Evolutionary conservation across 2,888 invertebrate species (phyloP).

Genomic region (Clivina fossor): DNA sequence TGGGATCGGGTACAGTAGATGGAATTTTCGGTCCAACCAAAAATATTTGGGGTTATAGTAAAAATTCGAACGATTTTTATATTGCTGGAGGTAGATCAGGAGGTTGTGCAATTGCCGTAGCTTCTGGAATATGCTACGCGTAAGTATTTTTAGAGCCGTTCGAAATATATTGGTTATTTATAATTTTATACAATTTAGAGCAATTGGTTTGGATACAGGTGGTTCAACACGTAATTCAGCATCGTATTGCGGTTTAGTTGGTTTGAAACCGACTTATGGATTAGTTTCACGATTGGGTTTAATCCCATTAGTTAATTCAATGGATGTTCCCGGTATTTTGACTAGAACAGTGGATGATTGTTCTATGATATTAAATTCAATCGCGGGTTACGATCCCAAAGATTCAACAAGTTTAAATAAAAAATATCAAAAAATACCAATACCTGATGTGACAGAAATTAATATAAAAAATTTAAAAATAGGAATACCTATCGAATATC

Average conservation of each 20-base stretch:
- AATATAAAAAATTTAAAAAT: conserved; percentile 68
- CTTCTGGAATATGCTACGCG: conserved; percentile 80
- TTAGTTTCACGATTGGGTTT: conserved; percentile 89
- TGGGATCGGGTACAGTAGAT: conserved; percentile 92
- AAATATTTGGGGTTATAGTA: conserved; percentile 76
- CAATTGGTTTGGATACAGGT: conserved; percentile 96
- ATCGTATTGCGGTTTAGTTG: conserved; percentile 91
- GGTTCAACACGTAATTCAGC: conserved; percentile 97
- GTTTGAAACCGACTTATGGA: conserved; percentile 96
- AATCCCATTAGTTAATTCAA: conserved; percentile 94
- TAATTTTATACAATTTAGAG: conserved; percentile 59
- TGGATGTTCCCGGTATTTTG: conserved; percentile 95
- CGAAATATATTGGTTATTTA: not conserved
- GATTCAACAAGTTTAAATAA: conserved; percentile 82
- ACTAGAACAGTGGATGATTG: conserved; percentile 82
- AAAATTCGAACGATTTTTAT: conserved; percentile 61
- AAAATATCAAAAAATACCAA: conserved; percentile 56
- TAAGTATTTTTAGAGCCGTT: conserved; percentile 51
- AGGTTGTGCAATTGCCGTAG: conserved; percentile 94
- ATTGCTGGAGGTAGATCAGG: conserved; percentile 97
- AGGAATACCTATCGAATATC: conserved; percentile 91
- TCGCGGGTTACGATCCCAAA: conserved; percentile 78
- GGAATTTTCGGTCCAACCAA: conserved; percentile 87
- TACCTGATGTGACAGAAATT: conserved; percentile 58
- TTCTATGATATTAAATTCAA: conserved; percentile 68